phyloP scores from a whole-genome alignment of 2,113 vertebrate species.

The Abramis brama region DNA sequence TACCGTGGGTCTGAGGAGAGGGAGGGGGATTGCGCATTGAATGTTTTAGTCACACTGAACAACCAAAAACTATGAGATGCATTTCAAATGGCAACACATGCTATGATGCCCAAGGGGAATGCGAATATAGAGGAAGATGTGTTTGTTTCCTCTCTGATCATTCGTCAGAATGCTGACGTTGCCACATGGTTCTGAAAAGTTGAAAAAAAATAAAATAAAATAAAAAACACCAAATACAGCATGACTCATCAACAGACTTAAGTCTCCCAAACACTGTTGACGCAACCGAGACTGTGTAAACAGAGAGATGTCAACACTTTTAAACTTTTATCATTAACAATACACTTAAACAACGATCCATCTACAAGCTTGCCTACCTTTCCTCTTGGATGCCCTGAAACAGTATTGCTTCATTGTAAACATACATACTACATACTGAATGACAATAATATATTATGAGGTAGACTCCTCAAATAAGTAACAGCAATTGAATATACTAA shows the following conservation, averaged over 20 bases:
- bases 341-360: not conserved
- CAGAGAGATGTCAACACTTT: not conserved
- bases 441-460: not conserved
- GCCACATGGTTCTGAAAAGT: not conserved
- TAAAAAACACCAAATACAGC: not conserved
- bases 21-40: slow-evolving; percentile 73
- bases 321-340: not conserved
- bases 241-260: slow-evolving; percentile 6
- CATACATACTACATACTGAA: not conserved
- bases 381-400: not conserved
- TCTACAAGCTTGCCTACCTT: not conserved
- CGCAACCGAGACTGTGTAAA: slow-evolving; percentile 3
- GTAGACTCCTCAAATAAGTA: not conserved
- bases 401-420: not conserved
- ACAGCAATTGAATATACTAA: not conserved
- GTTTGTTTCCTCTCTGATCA: not conserved
- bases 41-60: slow-evolving; percentile 79
- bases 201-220: not conserved
- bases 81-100: slow-evolving; percentile 63
- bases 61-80: slow-evolving; percentile 67
- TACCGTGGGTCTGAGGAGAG: slow-evolving; percentile 68
- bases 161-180: not conserved
- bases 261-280: not conserved
- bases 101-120: slow-evolving; percentile 51
- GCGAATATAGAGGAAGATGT: slow-evolving; percentile 43